Percentiles rank a stretch among this genome's conserved stretches.
Evolutionary conservation across 23 tunicate species (phyloP).

Genomic region (Diplosoma virens): DNA sequence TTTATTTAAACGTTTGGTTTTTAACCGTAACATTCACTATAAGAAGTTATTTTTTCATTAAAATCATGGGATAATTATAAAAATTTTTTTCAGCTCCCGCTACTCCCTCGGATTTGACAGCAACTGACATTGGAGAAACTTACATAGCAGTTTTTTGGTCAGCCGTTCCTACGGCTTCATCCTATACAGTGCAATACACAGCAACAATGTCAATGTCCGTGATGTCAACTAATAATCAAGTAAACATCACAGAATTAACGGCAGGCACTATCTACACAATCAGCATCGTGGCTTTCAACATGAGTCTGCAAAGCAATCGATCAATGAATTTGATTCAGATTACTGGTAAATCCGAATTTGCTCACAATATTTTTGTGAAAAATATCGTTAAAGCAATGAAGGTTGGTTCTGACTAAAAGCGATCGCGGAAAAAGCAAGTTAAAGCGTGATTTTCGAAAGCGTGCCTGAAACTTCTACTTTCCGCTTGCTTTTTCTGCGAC

Average conservation of each 20-base stretch:
- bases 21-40: too few relatives aligned
- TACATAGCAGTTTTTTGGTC: constrained; percentile 21
- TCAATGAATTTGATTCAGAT: constrained; percentile 19
- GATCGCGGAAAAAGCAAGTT: too few relatives aligned
- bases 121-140: not conserved
- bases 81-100: constrained; percentile 38
- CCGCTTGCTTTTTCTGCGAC: too few relatives aligned
- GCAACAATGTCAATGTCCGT: too few relatives aligned
- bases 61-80: not conserved
- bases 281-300: constrained; percentile 37
- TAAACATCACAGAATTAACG: not conserved
- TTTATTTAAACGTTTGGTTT: too few relatives aligned
- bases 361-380: not conserved
- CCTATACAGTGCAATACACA: constrained; percentile 4
- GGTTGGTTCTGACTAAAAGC: too few relatives aligned
- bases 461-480: too few relatives aligned
- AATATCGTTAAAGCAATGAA: too few relatives aligned
- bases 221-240: not conserved
- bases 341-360: constrained; percentile 15
- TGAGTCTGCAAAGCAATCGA: not conserved
- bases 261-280: constrained; percentile 35
- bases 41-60: too few relatives aligned
- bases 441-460: too few relatives aligned
- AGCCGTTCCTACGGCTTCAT: constrained; percentile 25
- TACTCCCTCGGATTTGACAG: constrained; percentile 1